Percentiles rank a stretch among this genome's conserved stretches.
Conservation (phyloP, 2,797 vertebrate genomes). For the Tolypeutes matacus region DNA sequence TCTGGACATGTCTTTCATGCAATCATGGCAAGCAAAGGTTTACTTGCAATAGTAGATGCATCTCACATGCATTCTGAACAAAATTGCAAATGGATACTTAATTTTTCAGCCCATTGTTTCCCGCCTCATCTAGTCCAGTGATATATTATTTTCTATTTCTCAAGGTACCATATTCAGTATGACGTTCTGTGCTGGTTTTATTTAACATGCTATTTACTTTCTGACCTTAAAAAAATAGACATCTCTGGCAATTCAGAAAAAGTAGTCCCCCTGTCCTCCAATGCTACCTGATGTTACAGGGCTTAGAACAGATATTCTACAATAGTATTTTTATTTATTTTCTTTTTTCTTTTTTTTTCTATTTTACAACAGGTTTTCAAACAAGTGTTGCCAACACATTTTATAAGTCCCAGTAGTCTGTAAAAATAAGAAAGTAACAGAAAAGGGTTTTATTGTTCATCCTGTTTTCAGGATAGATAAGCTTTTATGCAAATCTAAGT, state of each 20-base stretch:
- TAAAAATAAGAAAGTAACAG: background rate
- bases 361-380: background rate
- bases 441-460: fast-evolving
- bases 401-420: background rate
- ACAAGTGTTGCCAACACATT: background rate
- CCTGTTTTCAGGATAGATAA: too few relatives aligned
- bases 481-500: too few relatives aligned
- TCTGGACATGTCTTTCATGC: too few relatives aligned
- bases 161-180: background rate
- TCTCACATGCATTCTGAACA: background rate
- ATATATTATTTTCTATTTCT: background rate
- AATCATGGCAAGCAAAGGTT: background rate
- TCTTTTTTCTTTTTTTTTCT: too few relatives aligned
- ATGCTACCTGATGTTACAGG: too few relatives aligned
- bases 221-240: conserved; percentile 38
- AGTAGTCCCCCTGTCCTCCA: background rate
- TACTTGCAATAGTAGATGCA: background rate
- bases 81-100: background rate
- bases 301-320: background rate
- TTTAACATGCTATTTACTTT: background rate
- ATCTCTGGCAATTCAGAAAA: background rate
- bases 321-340: too few relatives aligned
- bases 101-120: background rate
- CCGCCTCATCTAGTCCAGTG: background rate
- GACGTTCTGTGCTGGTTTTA: background rate